Evolutionary conservation across 2,888 invertebrate species (phyloP), one percentile per base, ranked within the genome.

Genomic region (Thymelicus lineola): DNA sequence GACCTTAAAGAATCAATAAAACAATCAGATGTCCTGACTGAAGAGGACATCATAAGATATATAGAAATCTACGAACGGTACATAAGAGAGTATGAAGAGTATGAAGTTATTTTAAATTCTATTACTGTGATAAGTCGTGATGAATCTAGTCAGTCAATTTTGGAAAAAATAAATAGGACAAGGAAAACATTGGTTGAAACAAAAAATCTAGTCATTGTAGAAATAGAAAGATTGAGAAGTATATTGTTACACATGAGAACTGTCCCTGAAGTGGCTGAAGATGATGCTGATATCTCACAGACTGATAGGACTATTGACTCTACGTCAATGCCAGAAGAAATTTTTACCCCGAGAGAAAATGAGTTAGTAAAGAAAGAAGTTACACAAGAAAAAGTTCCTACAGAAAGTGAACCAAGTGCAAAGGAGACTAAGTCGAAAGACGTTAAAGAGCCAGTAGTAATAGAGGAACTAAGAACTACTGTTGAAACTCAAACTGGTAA

Each of bases 251-350:
- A 89, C 20, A 82, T 92, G 60, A 85, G 81, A 75, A 85, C 82
- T 66, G 88, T 78, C 35, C 86, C 86, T 42, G 93, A 93, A 76
- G 78, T 86, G 7, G 81, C 80, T 7, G 94, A 95, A 62, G 93
- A 93, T 7, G 93, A 93, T 73, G 93, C 93, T 7, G 93, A 93
- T 73, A 82, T 90, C 69, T 94, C 95, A 35, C 89, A 94, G 78
- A 95, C 95, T 46, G 95, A 95, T 77, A 90, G 94, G 74, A 96
- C 96, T 7, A 94, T 96, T 60, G 96, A 96, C 85, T 96, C 96
- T 0, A 94, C 95, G 60, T 96, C 96, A 66, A 96, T 96, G 95
- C 96, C 96, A 1, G 96, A 96, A 83, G 96, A 96, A 86, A 94
- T 96, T 78, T 93, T 94, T 20, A 86, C 88, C 38, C 88, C 90